Evolutionary conservation across 1,140 invertebrate genomes (phyloP).

Genomic region (Anagrus nilaparvatae): DNA sequence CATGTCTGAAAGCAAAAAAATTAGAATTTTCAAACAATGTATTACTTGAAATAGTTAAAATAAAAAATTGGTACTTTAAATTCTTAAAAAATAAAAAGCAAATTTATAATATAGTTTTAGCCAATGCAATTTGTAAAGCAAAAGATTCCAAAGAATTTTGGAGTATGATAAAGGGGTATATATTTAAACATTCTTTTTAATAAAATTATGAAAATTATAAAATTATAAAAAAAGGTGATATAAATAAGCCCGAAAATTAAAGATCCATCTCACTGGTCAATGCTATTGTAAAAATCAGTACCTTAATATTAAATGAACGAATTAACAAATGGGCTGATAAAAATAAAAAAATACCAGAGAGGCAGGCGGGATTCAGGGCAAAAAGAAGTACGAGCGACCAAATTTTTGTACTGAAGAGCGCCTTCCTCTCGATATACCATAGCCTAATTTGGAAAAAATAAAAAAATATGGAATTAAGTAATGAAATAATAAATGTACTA

Average conservation of each 20-base stretch:
- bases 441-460: constrained; percentile 16
- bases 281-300: background rate
- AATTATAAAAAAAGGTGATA: too few relatives aligned
- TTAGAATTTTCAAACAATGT: constrained; percentile 1
- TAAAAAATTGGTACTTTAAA: background rate
- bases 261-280: constrained; percentile 3
- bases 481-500: too few relatives aligned
- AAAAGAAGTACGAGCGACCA: constrained; percentile 15
- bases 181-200: too few relatives aligned
- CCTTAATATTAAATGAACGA: background rate
- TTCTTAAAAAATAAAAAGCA: too few relatives aligned
- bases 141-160: too few relatives aligned
- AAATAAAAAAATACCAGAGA: background rate
- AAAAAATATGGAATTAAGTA: constrained; percentile 9
- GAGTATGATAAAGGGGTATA: too few relatives aligned
- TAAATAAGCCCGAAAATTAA: background rate
- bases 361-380: background rate
- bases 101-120: too few relatives aligned
- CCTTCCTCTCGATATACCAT: constrained; percentile 17
- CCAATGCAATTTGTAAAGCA: too few relatives aligned
- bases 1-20: background rate
- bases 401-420: constrained; percentile 14
- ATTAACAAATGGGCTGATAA: background rate
- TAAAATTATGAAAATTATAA: too few relatives aligned
- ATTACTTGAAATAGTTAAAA: background rate